phyloP scores from a whole-genome alignment of 2,888 invertebrate genomes.

The Anagyrus pseudococci region DNA sequence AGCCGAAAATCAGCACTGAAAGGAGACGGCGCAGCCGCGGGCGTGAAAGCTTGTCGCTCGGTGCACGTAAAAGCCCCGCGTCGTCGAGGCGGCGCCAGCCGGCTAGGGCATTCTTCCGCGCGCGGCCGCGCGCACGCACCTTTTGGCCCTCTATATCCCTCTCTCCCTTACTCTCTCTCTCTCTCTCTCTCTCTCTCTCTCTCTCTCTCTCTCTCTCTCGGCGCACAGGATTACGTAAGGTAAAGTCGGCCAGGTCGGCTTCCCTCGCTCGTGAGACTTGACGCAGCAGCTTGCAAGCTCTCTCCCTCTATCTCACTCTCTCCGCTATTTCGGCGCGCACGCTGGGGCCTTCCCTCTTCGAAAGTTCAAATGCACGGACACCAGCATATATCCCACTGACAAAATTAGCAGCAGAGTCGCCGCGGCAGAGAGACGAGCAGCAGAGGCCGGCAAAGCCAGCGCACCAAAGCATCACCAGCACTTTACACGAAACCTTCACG shows the following conservation, averaged over 20 bases:
- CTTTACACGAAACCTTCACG: no score
- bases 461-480: no score
- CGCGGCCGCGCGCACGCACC: no score
- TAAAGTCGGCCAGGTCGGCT: constrained; percentile 1
- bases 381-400: neutral
- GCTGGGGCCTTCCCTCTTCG: constrained; percentile 29
- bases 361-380: constrained; percentile 42
- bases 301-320: neutral
- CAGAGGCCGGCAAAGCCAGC: neutral
- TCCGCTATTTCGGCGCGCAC: constrained; percentile 31
- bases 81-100: no score
- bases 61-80: no score
- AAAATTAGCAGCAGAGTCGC: neutral
- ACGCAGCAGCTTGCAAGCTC: neutral
- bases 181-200: neutral
- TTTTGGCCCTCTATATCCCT: no score
- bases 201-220: neutral
- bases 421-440: no score
- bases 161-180: no score
- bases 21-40: no score
- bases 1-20: no score
- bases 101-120: no score
- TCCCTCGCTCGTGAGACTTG: neutral
- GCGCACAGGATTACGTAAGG: neutral
- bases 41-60: no score